Percentiles rank a stretch among this genome's conserved stretches.
These are phyloP conservation scores for Gymnosoma rotundatum DNA, from an alignment of 2,888 invertebrate species.

Conservation along the genomic window DNA sequence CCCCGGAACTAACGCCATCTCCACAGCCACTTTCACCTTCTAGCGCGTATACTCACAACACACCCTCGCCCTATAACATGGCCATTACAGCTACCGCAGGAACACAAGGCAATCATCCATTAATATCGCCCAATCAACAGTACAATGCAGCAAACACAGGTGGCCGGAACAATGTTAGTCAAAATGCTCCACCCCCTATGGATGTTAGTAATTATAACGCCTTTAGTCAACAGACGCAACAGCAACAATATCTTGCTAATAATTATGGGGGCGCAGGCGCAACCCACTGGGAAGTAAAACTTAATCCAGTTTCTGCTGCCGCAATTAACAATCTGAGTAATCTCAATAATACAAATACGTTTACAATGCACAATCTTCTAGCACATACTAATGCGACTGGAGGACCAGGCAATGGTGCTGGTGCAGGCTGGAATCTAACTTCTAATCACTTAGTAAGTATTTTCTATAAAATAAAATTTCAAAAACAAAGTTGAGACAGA, in stretches of 20 bases:
- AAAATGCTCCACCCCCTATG: constrained; percentile 52
- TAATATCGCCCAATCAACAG: constrained; percentile 75
- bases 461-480: background rate
- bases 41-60: constrained; percentile 78
- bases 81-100: constrained; percentile 64
- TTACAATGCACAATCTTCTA: constrained; percentile 76
- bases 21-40: constrained; percentile 81
- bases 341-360: constrained; percentile 75
- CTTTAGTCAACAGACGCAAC: constrained; percentile 74
- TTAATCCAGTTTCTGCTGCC: constrained; percentile 69
- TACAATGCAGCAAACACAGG: constrained; percentile 71
- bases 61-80: constrained; percentile 80
- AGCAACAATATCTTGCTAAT: constrained; percentile 72
- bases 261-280: constrained; percentile 74
- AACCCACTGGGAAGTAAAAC: constrained; percentile 73
- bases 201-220: constrained; percentile 73
- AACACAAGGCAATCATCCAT: constrained; percentile 61
- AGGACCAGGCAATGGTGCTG: constrained; percentile 30
- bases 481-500: background rate
- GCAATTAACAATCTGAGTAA: constrained; percentile 75
- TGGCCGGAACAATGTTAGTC: constrained; percentile 26
- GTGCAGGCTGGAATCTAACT: constrained; percentile 75
- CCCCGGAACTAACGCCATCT: constrained; percentile 80
- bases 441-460: constrained; percentile 71
- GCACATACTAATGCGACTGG: constrained; percentile 71